phyloP scores from a whole-genome alignment of 2,113 vertebrate species.

The Prietella phreatophila region DNA sequence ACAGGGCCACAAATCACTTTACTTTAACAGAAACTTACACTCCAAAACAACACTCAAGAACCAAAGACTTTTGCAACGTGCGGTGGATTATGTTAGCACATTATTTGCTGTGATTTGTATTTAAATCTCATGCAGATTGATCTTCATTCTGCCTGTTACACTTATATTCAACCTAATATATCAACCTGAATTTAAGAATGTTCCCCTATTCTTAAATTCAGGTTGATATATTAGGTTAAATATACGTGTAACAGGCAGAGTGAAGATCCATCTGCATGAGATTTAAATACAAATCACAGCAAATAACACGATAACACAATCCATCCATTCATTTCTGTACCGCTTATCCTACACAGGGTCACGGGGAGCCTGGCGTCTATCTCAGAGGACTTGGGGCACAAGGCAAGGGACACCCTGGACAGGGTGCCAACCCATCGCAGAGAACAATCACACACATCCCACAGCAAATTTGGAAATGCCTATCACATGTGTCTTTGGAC shows the following conservation, averaged over 20 bases:
- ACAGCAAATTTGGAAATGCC: too few species aligned
- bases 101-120: neutral
- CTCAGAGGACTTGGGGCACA: too few species aligned
- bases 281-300: neutral
- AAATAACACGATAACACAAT: neutral
- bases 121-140: neutral
- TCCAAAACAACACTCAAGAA: neutral
- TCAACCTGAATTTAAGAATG: neutral
- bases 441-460: too few species aligned
- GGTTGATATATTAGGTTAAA: neutral
- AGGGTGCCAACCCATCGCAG: too few species aligned
- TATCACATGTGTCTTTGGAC: too few species aligned
- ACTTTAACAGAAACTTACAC: neutral
- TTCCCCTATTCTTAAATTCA: neutral
- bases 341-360: too few species aligned
- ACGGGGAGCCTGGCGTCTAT: too few species aligned
- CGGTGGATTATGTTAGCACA: too few species aligned
- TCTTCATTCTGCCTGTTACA: neutral
- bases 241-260: neutral
- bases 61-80: neutral
- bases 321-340: too few species aligned
- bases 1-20: neutral
- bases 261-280: neutral
- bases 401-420: too few species aligned
- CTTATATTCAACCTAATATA: neutral